Evolutionary conservation across 2,888 invertebrate genomes (phyloP).

Genomic region (Nomada fabriciana): DNA sequence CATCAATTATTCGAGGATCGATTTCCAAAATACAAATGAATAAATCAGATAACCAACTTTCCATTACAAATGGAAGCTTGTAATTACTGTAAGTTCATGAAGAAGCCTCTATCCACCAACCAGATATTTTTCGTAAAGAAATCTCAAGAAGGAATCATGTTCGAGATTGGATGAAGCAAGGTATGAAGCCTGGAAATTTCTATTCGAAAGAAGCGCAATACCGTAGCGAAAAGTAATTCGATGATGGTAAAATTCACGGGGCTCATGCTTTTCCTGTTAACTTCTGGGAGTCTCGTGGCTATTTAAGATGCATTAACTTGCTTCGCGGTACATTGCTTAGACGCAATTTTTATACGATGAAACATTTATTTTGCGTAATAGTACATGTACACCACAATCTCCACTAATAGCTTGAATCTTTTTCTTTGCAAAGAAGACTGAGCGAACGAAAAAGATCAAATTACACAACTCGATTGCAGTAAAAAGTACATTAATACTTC

Average conservation of each 20-base stretch:
- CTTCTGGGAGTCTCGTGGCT: constrained; percentile 32
- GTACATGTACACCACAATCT: neutral
- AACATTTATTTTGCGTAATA: constrained; percentile 73
- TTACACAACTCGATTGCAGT: too few species aligned
- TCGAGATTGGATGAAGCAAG: constrained; percentile 11
- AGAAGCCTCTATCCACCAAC: constrained; percentile 2
- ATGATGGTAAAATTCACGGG: constrained; percentile 35
- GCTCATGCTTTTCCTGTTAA: constrained; percentile 51
- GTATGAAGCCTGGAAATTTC: constrained; percentile 22
- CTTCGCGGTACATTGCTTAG: constrained; percentile 8
- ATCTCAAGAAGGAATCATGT: constrained; percentile 8
- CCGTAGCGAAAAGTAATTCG: constrained; percentile 49
- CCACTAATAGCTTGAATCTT: too few species aligned
- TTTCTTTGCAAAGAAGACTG: too few species aligned
- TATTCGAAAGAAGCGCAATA: constrained; percentile 20
- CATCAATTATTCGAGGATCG: too few species aligned
- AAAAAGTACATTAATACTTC: too few species aligned
- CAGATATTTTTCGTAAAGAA: neutral
- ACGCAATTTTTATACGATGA: constrained; percentile 43
- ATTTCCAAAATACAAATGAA: too few species aligned
- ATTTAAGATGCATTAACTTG: constrained; percentile 72
- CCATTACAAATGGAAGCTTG: too few species aligned
- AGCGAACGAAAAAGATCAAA: too few species aligned
- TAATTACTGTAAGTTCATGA: neutral
- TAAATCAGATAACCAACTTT: too few species aligned